phyloP scores from a whole-genome alignment of 2,797 vertebrate species.

The Kryptolebias ocellatus region DNA sequence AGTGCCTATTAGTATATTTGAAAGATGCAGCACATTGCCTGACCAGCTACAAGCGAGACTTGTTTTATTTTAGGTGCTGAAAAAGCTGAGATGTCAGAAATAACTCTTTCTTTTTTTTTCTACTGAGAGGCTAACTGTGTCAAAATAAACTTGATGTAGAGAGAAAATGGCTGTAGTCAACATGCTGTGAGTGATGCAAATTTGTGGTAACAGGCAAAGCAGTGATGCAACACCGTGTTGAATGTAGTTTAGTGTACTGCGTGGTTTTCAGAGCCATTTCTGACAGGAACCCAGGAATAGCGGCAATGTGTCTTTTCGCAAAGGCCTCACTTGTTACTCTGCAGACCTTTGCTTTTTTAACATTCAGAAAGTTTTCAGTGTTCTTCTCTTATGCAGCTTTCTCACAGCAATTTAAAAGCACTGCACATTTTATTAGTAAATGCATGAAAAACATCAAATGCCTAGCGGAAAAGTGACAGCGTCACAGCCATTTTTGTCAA shows the following conservation, averaged over 20 bases:
- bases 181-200: slow-evolving; percentile 7
- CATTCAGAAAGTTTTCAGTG: no score
- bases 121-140: background rate
- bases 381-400: no score
- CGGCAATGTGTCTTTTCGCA: background rate
- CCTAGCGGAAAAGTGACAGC: no score
- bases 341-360: background rate
- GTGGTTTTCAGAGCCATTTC: background rate
- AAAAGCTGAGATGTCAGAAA: slow-evolving; percentile 27
- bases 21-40: slow-evolving; percentile 9
- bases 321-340: background rate
- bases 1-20: background rate
- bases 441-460: no score
- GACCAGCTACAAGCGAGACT: slow-evolving; percentile 2
- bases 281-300: accelerated
- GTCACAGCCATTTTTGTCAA: no score
- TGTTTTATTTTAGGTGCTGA: slow-evolving; percentile 29
- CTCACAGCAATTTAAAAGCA: no score
- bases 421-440: no score
- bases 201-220: background rate
- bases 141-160: slow-evolving; percentile 2
- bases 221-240: background rate
- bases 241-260: background rate
- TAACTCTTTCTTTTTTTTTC: background rate
- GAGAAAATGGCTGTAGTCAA: slow-evolving; percentile 29